These are phyloP conservation scores for Nasonovia ribisnigri DNA, from an alignment of 2,888 invertebrate species.

Conservation along the genomic window DNA sequence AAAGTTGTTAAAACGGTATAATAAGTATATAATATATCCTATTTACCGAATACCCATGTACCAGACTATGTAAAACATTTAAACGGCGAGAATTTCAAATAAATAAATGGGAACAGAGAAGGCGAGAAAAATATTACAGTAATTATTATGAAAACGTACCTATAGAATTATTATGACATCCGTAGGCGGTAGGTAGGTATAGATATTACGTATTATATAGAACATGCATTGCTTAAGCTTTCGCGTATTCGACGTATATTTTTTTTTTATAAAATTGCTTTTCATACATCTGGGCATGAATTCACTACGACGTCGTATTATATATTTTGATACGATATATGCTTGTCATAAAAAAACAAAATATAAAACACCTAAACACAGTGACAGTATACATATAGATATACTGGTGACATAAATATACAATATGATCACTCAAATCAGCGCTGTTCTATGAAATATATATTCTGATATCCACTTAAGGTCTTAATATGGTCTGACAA, in stretches of 20 bases:
- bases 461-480: background rate
- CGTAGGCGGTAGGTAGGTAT: background rate
- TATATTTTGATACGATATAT: background rate
- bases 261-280: background rate
- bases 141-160: background rate
- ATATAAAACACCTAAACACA: background rate
- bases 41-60: background rate
- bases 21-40: background rate
- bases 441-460: background rate
- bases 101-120: background rate
- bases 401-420: background rate
- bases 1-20: background rate
- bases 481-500: background rate
- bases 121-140: background rate
- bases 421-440: constrained; percentile 28
- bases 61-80: background rate
- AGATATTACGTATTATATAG: background rate
- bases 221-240: background rate
- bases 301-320: background rate
- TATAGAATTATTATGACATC: background rate
- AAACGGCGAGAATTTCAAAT: background rate
- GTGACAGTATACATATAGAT: background rate
- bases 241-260: background rate
- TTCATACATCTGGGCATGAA: background rate
- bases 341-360: constrained; percentile 21